Evolutionary conservation across 2,888 invertebrate species (phyloP), one percentile per base, ranked within the genome.

Genomic region (Cheilosia soror): DNA sequence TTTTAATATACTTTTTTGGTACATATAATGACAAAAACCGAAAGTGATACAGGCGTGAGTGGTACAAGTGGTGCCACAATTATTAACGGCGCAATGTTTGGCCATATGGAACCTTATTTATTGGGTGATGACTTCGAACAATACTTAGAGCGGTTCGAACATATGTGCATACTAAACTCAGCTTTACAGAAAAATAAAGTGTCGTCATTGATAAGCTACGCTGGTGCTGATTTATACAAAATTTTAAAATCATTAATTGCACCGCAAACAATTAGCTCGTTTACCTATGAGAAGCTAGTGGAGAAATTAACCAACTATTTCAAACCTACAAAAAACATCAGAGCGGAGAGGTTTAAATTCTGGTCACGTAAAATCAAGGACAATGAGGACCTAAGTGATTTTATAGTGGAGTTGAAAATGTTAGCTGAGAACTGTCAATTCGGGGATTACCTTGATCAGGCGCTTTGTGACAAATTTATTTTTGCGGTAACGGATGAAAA

Each of bases 381-480:
- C 63, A 47, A 47, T 29, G 44, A 44, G 37, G 29, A 44, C 27
- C n/a, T 47, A 5, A 31, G 15, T 47, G 62, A 63, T 63, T 47
- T 63, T 13, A 47, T 47, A 4, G 31, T 63, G 47, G 47, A 47
- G 37, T 15, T 63, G 47, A 63, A 63, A 25, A 60, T 60, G 29
- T 15, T 63, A 20, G 62, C 62, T 27, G 44, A 63, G 31, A 63
- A 31, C 31, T 63, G 62, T 40, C 62, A 63, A 25, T 47, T 47
- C 47, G 62, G 31, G 7, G 31, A 63, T 47, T 47, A 63, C 62
- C 47, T 63, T 20, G 62, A 63, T 47, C 44, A 63, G 47, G 47
- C 31, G 31, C 62, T 31, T 7, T 47, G 62, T 31, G 62, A 63
- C 44, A 63, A 63, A 63, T 60, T 60, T 57, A 57, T 57, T 33